Base-by-base conservation (phyloP, 2,113 vertebrate species). In the Tretioscincus oriximinensis region DNA sequence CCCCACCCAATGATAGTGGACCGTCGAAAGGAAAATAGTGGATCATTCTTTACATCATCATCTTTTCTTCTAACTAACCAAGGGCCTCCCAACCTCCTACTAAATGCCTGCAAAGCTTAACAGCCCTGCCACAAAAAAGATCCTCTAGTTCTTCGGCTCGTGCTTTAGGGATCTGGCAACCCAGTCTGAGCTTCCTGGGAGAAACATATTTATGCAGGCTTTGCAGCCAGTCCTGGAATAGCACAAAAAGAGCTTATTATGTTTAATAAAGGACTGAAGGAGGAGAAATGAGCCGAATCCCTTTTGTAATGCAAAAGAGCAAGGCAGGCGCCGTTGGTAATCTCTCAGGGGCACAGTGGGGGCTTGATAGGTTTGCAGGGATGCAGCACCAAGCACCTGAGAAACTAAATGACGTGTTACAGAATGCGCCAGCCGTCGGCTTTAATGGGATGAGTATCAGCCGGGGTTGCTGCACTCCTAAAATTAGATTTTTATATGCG, bases 301-400 rank as follows among this genome's bases (percentile, higher is more conserved):
- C 35, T 76, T 84, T 88, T 61, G 22, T 81, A 78, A 64, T 81
- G 58, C 31, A 78, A 86, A 87, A 7, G 41, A 7, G 31, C 41
- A 61, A 10, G 16, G 26, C 60, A 80, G 11, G 45, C 51, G 20
- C 11, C 61, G n/a, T 2, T 78, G 1, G n/a, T 82, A 47, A 51
- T 74, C 18, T 83, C 28, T 29, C 35, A 5, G 64, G 74, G 11
- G 35, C 60, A 80, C 45, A 73, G 24, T 12, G 67, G 64, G 49
- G 65, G 81, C n/a, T 29, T 12, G 70, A 28, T 8, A 78, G 47
- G 24, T 84, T n/a, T 72, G 82, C 60, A 54, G 26, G 68, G 72
- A 74, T 4, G 76, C 82, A 78, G 29, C 54, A 29, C 49, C 45
- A 81, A 21, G 45, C 51, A 29, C 73, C 61, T 61, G 66, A n/a